Evolutionary conservation across 2,888 invertebrate genomes (phyloP), one percentile per base, ranked within the genome.

Genomic region (Stenolophus ochropezus): DNA sequence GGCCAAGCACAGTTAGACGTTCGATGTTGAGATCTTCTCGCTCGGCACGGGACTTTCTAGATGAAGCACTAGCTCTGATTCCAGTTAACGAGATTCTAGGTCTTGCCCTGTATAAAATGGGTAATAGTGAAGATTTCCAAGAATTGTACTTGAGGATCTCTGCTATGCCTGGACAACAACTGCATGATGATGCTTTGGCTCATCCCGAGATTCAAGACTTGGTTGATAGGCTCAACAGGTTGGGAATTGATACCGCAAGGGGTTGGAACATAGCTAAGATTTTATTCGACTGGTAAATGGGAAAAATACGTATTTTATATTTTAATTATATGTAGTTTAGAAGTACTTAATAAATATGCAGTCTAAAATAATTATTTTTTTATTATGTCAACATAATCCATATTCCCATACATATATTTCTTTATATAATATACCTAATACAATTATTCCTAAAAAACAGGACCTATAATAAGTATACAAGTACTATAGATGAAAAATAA

Each of bases 161-260:
- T 8, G 83, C 84, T 47, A 74, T 82, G n/a, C 84, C 85, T 21
- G 82, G 84, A 16, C 81, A 83, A 23, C 76, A 83, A 21, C 71
- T 86, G 33, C 83, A 86, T 14, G 85, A 86, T 56, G 84, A 85
- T 65, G 82, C 86, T 21, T 84, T 85, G 20, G 81, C 79, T 14
- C 25, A 84, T 16, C 79, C 83, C 4, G 76, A 76, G 58, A 76
- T 76, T 21, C 58, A 33, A n/a, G n/a, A n/a, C n/a, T n/a, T n/a
- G n/a, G n/a, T n/a, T n/a, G n/a, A n/a, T n/a, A n/a, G n/a, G n/a
- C 47, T 76, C 18, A 42, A 27, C 8, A 33, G 27, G 3, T 33
- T 76, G 33, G 76, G 76, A 8, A 42, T 76, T 58, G 76, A 76
- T 56, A 42, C 53, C 16, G 33, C 18, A 20, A 53, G 33, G 16